Evolutionary conservation across 2,888 invertebrate genomes (phyloP).

Genomic region (Diloba caeruleocephala): DNA sequence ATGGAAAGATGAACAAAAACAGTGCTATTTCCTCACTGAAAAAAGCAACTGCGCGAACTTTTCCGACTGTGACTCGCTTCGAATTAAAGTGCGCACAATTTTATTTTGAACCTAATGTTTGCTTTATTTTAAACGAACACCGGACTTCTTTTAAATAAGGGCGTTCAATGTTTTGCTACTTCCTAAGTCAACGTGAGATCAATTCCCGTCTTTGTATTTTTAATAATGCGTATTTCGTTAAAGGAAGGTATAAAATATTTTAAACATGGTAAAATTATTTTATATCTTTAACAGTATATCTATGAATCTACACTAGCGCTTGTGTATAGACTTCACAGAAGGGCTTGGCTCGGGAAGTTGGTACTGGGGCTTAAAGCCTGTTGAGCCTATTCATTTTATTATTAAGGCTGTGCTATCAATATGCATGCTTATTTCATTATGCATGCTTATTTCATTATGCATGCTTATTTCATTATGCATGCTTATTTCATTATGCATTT

Average conservation of each 20-base stretch:
- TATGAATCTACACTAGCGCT: too few relatives aligned
- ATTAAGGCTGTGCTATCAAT: too few relatives aligned
- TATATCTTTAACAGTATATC: too few relatives aligned
- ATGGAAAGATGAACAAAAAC: constrained; percentile 83
- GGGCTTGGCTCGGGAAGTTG: constrained; percentile 29
- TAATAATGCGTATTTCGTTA: too few relatives aligned
- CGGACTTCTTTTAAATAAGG: constrained; percentile 1
- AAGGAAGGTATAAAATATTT: too few relatives aligned
- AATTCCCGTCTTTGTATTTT: too few relatives aligned
- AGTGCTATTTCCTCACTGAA: constrained; percentile 66
- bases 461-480: too few relatives aligned
- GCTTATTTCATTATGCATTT: constrained; percentile 16
- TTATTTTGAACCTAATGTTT: constrained; percentile 49
- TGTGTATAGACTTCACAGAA: too few relatives aligned
- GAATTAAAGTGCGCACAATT: constrained; percentile 49
- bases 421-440: too few relatives aligned
- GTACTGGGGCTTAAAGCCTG: constrained; percentile 15
- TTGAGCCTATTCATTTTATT: too few relatives aligned
- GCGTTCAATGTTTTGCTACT: constrained; percentile 1
- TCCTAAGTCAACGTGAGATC: constrained; percentile 2
- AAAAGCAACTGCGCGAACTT: constrained; percentile 59
- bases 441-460: too few relatives aligned
- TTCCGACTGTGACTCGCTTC: constrained; percentile 46
- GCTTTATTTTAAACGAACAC: constrained; percentile 34
- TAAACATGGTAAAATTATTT: too few relatives aligned